Conservation (phyloP, 2,113 vertebrate species). For the Megaceryle maxima region DNA sequence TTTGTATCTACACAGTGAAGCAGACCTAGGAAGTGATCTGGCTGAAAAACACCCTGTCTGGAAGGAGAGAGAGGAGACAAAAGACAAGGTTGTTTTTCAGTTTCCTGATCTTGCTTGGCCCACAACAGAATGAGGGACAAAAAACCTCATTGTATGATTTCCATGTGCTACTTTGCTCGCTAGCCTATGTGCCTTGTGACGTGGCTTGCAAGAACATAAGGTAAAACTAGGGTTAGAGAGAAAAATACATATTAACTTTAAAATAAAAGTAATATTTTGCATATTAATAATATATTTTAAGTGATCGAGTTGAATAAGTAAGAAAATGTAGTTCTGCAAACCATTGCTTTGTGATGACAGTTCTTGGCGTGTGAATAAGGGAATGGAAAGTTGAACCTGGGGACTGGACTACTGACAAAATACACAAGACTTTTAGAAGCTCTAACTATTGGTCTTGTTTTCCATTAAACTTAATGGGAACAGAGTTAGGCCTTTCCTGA, state of each 20-base stretch:
- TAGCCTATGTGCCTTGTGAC: neutral
- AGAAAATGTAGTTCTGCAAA: neutral
- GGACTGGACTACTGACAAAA: neutral
- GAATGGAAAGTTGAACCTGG: neutral
- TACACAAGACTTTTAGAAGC: neutral
- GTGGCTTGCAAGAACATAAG: neutral
- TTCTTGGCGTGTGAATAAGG: neutral
- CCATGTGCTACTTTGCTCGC: neutral
- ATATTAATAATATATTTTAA: neutral
- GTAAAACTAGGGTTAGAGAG: neutral
- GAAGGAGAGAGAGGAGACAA: no score
- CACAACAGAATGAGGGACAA: neutral
- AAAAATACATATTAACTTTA: neutral
- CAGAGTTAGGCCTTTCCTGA: neutral
- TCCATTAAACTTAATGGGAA: neutral
- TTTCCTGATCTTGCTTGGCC: neutral
- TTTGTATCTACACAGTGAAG: neutral
- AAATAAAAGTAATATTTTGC: neutral
- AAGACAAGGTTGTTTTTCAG: neutral
- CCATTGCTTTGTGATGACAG: neutral
- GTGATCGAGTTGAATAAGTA: neutral
- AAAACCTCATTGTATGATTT: neutral
- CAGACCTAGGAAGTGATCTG: neutral
- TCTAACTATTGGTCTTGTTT: neutral
- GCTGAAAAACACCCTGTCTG: neutral